Percentiles rank a stretch among this genome's conserved stretches.
Conservation (phyloP, 2,888 invertebrate species). For the Frankliniella intonsa region DNA sequence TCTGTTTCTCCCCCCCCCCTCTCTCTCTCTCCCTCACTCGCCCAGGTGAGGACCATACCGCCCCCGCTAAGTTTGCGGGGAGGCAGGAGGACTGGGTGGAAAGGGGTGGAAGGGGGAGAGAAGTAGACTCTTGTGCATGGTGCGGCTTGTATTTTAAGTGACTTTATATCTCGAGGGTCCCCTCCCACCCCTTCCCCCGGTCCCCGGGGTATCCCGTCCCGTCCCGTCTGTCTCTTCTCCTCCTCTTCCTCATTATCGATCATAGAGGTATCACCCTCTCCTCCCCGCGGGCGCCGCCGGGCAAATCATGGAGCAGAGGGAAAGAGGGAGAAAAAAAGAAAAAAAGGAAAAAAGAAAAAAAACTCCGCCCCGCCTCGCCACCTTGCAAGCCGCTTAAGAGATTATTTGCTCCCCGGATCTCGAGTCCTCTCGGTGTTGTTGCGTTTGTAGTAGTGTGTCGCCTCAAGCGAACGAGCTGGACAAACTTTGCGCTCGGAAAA, state of each 20-base stretch:
- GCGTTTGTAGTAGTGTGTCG: background rate
- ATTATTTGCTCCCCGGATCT: background rate
- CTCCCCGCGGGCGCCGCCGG: background rate
- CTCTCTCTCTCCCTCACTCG: background rate
- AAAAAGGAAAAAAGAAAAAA: background rate
- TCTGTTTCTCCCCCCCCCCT: background rate
- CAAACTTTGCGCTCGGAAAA: too few species aligned
- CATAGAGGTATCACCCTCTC: background rate
- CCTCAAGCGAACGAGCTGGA: background rate
- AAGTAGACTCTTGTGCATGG: background rate
- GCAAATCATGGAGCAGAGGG: background rate
- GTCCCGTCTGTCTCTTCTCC: background rate
- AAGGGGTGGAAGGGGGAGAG: background rate
- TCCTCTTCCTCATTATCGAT: slow-evolving; percentile 1
- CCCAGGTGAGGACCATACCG: background rate
- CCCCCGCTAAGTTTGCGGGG: background rate
- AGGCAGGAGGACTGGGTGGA: too few species aligned
- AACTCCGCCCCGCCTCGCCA: background rate
- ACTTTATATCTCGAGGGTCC: slow-evolving; percentile 15
- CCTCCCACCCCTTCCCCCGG: too few species aligned
- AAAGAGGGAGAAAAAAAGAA: background rate
- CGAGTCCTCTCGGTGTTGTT: background rate
- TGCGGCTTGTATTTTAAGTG: slow-evolving; percentile 22
- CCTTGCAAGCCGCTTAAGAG: slow-evolving; percentile 10
- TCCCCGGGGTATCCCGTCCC: background rate